phyloP scores from a whole-genome alignment of 2,113 vertebrate species.

The Silurus asotus region DNA sequence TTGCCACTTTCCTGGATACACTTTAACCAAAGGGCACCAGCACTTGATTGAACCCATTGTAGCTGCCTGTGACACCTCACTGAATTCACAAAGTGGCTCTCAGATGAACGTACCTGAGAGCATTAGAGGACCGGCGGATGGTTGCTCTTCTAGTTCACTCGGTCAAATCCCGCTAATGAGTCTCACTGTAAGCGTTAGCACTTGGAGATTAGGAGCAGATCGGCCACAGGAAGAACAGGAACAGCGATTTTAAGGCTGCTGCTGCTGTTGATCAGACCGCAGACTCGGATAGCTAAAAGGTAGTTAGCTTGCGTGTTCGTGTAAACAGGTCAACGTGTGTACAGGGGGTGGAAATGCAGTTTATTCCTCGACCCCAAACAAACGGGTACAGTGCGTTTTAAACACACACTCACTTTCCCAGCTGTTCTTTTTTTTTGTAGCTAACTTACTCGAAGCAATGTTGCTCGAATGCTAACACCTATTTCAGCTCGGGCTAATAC shows the following conservation, averaged over 20 bases:
- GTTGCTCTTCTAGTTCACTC: neutral
- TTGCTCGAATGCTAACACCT: neutral
- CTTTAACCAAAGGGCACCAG: neutral
- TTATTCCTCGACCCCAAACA: neutral
- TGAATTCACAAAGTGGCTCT: neutral
- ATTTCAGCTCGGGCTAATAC: neutral
- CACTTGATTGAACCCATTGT: neutral
- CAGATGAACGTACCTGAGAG: neutral
- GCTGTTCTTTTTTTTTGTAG: neutral
- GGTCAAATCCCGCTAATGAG: neutral
- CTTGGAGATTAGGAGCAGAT: neutral
- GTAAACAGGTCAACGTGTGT: neutral
- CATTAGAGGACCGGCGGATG: neutral
- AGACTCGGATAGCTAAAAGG: neutral
- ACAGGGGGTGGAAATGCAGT: neutral
- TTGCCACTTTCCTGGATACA: neutral
- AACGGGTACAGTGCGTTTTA: neutral
- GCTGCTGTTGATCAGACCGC: neutral
- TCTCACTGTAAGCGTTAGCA: neutral
- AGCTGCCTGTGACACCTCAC: too few relatives aligned
- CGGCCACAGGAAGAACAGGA: constrained; percentile 5
- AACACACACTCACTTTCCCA: neutral
- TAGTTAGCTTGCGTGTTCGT: neutral
- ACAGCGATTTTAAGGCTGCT: neutral
- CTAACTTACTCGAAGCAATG: neutral